Percentiles rank a stretch among this genome's conserved stretches.
Conservation (phyloP, 2,888 invertebrate species). For the Tetrapedia diversipes region DNA sequence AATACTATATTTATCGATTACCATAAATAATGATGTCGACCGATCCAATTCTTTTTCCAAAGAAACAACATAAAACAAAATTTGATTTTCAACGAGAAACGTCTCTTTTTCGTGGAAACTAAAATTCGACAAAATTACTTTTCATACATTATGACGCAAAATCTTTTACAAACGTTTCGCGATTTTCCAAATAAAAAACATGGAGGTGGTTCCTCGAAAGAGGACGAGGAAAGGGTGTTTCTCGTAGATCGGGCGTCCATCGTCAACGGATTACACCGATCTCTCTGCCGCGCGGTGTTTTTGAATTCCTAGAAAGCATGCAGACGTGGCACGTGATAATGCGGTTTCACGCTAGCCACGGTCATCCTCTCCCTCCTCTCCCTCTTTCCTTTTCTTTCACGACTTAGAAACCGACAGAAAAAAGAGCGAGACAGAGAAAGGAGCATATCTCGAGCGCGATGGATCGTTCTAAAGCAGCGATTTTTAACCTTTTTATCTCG, state of each 20-base stretch:
- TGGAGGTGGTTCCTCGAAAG: conserved; percentile 6
- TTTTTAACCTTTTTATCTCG: too few species aligned
- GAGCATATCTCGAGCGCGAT: conserved; percentile 33
- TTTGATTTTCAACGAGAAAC: too few species aligned
- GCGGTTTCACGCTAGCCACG: conserved; percentile 49
- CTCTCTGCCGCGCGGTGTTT: conserved; percentile 33
- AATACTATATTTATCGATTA: too few species aligned
- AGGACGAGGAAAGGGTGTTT: conserved; percentile 4
- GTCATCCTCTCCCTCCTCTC: conserved; percentile 3
- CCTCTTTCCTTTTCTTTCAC: neutral
- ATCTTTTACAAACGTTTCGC: neutral
- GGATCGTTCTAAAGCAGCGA: conserved; percentile 41
- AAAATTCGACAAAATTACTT: too few species aligned
- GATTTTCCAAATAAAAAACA: neutral
- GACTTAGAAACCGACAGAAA: neutral
- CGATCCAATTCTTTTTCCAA: too few species aligned
- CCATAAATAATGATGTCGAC: too few species aligned
- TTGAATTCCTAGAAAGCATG: conserved; percentile 39
- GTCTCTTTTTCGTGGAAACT: too few species aligned
- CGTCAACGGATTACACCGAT: conserved; percentile 23
- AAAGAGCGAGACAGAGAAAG: neutral
- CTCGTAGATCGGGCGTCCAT: conserved; percentile 16
- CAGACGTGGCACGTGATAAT: conserved; percentile 53
- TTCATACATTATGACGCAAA: too few species aligned
- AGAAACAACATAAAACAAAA: too few species aligned